Conservation (phyloP, 2,113 vertebrate genomes). For the Parotia lawesii region DNA sequence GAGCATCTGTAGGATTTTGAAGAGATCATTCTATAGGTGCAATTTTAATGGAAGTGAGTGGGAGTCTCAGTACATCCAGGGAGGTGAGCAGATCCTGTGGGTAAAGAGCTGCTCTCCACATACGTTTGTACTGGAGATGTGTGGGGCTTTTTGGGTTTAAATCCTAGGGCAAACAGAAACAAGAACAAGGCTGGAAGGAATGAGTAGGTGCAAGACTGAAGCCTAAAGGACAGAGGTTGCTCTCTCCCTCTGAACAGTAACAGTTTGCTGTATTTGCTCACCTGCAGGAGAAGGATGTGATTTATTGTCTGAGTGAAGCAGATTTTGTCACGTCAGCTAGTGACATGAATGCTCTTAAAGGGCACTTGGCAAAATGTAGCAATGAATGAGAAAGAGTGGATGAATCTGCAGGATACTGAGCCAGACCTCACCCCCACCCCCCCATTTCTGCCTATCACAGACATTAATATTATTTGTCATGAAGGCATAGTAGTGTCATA, state of each 20-base stretch:
- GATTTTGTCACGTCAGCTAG: background rate
- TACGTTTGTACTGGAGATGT: background rate
- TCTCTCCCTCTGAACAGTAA: background rate
- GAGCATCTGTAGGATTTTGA: background rate
- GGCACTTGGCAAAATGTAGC: background rate
- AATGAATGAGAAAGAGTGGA: background rate
- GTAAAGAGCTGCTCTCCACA: background rate
- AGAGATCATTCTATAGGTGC: background rate
- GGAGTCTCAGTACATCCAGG: background rate
- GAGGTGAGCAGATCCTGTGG: background rate
- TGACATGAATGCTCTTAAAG: background rate
- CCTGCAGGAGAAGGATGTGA: background rate
- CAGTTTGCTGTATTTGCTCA: background rate
- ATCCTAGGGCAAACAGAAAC: background rate
- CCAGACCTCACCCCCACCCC: fast-evolving
- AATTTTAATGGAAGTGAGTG: background rate
- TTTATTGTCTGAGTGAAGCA: background rate
- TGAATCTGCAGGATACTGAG: background rate
- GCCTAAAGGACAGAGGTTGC: background rate
- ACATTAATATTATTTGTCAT: background rate
- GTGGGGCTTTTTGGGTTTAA: background rate
- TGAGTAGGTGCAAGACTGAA: background rate
- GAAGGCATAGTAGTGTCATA: background rate
- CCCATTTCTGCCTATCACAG: background rate
- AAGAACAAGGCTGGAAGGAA: background rate